These are phyloP conservation scores for Brachylomia viminalis DNA, from an alignment of 2,888 invertebrate species.

Conservation along the genomic window DNA sequence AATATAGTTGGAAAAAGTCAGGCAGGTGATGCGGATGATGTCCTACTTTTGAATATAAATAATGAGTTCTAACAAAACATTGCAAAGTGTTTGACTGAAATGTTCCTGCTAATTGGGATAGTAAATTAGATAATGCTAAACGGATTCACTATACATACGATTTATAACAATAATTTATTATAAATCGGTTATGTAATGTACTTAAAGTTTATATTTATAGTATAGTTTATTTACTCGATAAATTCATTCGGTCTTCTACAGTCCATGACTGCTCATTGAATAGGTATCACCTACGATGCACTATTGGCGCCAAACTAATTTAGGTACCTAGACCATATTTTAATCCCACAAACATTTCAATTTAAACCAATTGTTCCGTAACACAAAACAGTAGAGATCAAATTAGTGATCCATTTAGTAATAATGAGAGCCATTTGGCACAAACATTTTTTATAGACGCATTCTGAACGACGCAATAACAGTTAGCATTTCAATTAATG, in stretches of 20 bases:
- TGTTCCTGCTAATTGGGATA: background rate
- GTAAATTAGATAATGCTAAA: background rate
- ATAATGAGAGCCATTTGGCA: constrained; percentile 51
- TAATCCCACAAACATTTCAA: background rate
- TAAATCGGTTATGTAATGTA: background rate
- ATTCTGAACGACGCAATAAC: constrained; percentile 44
- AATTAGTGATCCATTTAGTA: constrained; percentile 36
- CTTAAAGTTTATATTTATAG: too few relatives aligned
- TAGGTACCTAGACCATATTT: too few relatives aligned
- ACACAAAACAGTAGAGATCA: constrained; percentile 16
- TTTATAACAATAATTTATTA: too few relatives aligned
- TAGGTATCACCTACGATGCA: too few relatives aligned
- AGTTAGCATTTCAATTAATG: constrained; percentile 56
- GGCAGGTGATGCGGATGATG: too few relatives aligned
- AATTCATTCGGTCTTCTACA: background rate
- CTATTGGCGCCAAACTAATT: too few relatives aligned
- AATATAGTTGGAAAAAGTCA: too few relatives aligned
- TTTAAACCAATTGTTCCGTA: constrained; percentile 5
- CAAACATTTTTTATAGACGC: constrained; percentile 50
- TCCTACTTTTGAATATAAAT: constrained; percentile 15
- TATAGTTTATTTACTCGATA: background rate
- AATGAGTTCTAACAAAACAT: background rate
- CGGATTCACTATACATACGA: too few relatives aligned
- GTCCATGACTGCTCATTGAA: background rate
- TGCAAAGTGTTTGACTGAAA: background rate